Base-by-base conservation (phyloP, 2,113 vertebrate genomes). In the Perccottus glenii region DNA sequence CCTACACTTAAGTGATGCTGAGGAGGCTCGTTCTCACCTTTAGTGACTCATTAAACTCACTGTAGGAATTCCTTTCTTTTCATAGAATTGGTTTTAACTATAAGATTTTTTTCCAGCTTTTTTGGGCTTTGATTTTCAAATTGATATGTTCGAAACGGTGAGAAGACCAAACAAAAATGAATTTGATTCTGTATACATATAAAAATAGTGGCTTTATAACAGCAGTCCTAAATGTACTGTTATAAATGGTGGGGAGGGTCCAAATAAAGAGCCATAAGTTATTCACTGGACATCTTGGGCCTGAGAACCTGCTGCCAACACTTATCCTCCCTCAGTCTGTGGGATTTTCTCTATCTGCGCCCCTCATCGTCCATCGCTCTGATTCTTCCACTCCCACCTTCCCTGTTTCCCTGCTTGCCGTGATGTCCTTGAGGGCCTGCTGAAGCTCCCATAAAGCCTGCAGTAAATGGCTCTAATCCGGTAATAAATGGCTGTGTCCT, bases 391-490 rank as follows among this genome's bases (percentile, higher is more conserved):
- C 80, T 77, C 71, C 73, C 67, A 36, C 84, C 70, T 78, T 70
- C 46, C 59, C 72, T 11, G 15, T 75, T 69, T 55, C 33, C 58
- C 70, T 59, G 57, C 72, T 78, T 67, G 77, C 83, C 87, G 87
- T 93, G 89, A 88, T 93, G 92, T 92, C 92, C 92, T 93, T 93
- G 91, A 92, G 82, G 90, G 85, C 90, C 85, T 81, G 89, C 83
- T 75, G 87, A 89, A 90, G 89, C 89, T 91, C 90, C 90, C 89
- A 91, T 93, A 92, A 92, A 93, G 90, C 90, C 82, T 69, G 87
- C 88, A 89, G 90, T 93, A 93, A 93, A 93, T 90, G 91, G 90
- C 91, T 92, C 90, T 93, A 93, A 93, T 93, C 92, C 91, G 84
- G 85, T 92, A 92, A 92, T 93, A 93, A 92, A 93, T 91, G 92